A percentile compares a stretch with the other conserved stretches of the same genome.
phyloP scores from a whole-genome alignment of 2,888 invertebrate genomes.

The Monoplex corrugatus region DNA sequence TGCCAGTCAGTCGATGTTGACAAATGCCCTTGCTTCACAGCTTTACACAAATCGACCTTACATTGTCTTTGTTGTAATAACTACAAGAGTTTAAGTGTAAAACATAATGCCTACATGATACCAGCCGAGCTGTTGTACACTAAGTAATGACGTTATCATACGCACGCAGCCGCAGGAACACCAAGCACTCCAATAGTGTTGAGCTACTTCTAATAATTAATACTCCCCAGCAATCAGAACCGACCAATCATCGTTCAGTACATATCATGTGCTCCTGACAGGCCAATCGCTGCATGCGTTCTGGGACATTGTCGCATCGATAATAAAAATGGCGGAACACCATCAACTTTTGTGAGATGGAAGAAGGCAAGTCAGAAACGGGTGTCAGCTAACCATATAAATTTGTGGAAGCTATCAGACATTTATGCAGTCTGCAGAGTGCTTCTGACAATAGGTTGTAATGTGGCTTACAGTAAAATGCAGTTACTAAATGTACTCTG shows the following conservation, averaged over 20 bases:
- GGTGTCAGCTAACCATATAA: not conserved
- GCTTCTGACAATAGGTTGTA: not conserved
- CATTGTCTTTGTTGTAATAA: no score
- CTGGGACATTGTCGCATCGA: slow-evolving; percentile 62
- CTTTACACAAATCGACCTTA: no score
- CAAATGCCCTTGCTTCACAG: no score
- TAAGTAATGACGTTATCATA: no score
- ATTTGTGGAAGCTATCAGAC: not conserved
- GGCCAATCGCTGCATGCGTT: slow-evolving; percentile 67
- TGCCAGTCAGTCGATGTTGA: no score
- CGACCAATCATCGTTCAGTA: slow-evolving; percentile 63
- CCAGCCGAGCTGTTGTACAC: no score
- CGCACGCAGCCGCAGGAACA: no score
- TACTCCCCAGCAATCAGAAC: slow-evolving; percentile 44
- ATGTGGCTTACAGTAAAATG: not conserved
- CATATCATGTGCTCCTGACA: slow-evolving; percentile 67
- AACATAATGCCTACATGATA: no score
- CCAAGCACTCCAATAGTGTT: no score
- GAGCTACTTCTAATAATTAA: slow-evolving; percentile 48
- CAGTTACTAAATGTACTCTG: not conserved
- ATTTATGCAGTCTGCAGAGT: not conserved
- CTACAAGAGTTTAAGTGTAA: no score
- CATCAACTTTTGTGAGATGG: not conserved
- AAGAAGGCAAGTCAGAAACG: no score
- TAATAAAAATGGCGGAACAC: slow-evolving; percentile 65